Evolutionary conservation across 2,888 invertebrate genomes (phyloP), one percentile per base, ranked within the genome.

Genomic region (Pammene fasciana): DNA sequence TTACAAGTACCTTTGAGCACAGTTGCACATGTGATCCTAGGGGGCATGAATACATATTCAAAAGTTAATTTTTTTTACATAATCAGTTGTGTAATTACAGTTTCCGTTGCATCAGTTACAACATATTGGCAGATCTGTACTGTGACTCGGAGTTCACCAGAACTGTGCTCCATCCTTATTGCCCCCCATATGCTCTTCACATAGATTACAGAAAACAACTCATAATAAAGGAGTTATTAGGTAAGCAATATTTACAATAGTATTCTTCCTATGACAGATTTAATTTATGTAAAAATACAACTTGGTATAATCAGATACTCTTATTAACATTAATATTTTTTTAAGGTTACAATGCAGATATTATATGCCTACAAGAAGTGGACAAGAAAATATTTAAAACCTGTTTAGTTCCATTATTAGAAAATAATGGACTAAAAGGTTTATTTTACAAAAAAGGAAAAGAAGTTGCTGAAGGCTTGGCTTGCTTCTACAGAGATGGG

Each of bases 281-380:
- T 0, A 48, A 48, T 48, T 48, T 2, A 48, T 48, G 10, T 13
- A 46, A 46, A 46, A 14, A 46, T 48, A 16, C 10, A 43, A 43
- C 7, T 43, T 43, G 10, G 10, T 10, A 11, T 43, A 43, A 0
- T 43, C 1, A 43, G n/a, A n/a, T n/a, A 38, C 7, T 38, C 7
- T 38, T 38, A 9, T 43, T 6, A 38, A 38, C 10, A 9, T 43
- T 43, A 11, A 11, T 43, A 5, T 38, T 38, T 38, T 54, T 64
- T 67, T 41, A 64, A 95, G 97, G 97, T n/a, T 99, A 97, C 83
- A 96, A 98, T 89, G 95, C 95, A 48, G 99, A 99, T 85, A 90
- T 99, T 62, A 91, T 98, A 65, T 98, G 98, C 78, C 91, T 99
- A 13, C 99, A 99, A 94, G 99, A 99, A 94, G 97, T 98, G 0